Base-by-base conservation (phyloP, 2,797 vertebrate genomes). In the Synanceia verrucosa region DNA sequence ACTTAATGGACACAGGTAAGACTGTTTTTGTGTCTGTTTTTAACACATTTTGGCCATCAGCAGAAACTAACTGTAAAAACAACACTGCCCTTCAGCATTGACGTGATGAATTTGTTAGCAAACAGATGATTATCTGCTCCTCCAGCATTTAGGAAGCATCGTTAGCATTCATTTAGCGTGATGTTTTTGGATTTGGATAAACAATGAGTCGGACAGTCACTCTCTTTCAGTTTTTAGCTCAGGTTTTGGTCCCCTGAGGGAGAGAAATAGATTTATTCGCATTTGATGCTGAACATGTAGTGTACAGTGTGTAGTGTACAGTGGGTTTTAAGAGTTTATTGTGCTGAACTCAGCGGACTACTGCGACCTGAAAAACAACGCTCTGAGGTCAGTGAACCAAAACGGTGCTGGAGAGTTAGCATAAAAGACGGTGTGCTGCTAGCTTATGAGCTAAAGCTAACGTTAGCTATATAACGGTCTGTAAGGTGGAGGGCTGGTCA, bases 1-100 rank as follows among this genome's bases (percentile, higher is more conserved):
- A 60, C 95, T 99, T 79, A 99, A 99, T 6, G 97, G 97, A 93
- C 97, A 98, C 95, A 97, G 96, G 97, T 99, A 95, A 81, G 68
- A 37, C 36, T 11, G 3, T 23, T 2, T 36, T 4, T 26, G 2
- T 39, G 10, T 19, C 18, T 58, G n/a, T 24, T 12, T n/a, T n/a
- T n/a, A n/a, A n/a, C n/a, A 26, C 23, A 0, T 16, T 26, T 26
- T 26, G 46, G 13, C 39, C 39, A 43, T n/a, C n/a, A 44, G n/a
- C 41, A 44, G n/a, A 44, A 44, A 44, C n/a, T 5, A 44, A n/a
- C 41, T 44, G 41, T 11, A 44, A 37, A 21, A n/a, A 43, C 41
- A 43, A 24, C 1, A 24, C 21, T 43, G 9, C 24, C 46, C 12
- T 47, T 21, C 24, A 24, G 8, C 7, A 14, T 47, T 24, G 19